These are phyloP conservation scores for Stictocephala bisonia DNA, from an alignment of 2,888 invertebrate genomes.

Conservation along the genomic window DNA sequence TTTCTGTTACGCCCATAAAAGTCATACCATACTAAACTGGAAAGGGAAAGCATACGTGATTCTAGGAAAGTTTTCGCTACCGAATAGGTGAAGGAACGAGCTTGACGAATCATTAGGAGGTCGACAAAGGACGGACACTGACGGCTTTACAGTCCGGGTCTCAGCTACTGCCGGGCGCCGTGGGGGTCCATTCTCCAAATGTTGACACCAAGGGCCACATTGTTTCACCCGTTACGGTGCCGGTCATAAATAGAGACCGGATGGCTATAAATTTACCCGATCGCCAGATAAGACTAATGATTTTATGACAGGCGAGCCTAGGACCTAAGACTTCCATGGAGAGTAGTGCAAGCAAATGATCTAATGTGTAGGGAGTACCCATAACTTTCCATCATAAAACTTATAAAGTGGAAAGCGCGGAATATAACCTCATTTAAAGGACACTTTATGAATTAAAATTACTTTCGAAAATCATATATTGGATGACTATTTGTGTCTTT, in stretches of 20 bases:
- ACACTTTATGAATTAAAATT: too few relatives aligned
- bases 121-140: conserved; percentile 10
- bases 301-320: conserved; percentile 3
- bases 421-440: too few relatives aligned
- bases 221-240: conserved; percentile 27
- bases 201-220: conserved; percentile 19
- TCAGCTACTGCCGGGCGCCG: conserved; percentile 6
- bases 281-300: conserved; percentile 1
- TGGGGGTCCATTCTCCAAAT: conserved; percentile 16
- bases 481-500: too few relatives aligned
- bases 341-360: too few relatives aligned
- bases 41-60: conserved; percentile 25
- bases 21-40: background rate
- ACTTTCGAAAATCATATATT: too few relatives aligned
- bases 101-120: background rate
- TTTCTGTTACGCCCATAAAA: background rate
- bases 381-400: too few relatives aligned
- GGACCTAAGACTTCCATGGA: too few relatives aligned
- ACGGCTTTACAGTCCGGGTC: conserved; percentile 17
- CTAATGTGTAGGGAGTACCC: too few relatives aligned
- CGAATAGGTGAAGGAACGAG: background rate
- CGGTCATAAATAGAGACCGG: too few relatives aligned
- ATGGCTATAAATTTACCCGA: too few relatives aligned
- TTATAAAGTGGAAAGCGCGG: too few relatives aligned
- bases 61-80: conserved; percentile 19